These are phyloP conservation scores for Augochlora pura DNA, from an alignment of 1,140 invertebrate genomes.

Conservation along the genomic window DNA sequence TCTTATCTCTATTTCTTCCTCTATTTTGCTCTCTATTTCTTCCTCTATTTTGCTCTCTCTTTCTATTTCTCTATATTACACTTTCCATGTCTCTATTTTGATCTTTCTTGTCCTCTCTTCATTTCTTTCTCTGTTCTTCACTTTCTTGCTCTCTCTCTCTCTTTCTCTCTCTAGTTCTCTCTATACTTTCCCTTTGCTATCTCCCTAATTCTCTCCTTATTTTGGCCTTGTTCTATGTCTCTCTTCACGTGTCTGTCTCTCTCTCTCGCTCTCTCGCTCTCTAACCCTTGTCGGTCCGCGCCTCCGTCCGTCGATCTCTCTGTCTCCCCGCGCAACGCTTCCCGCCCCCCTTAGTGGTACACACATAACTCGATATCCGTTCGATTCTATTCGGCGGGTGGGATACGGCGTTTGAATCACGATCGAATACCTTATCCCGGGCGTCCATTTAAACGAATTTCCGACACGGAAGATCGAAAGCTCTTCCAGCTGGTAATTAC, in stretches of 20 bases:
- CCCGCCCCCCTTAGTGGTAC: not conserved
- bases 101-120: too few relatives aligned
- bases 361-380: slow-evolving; percentile 41
- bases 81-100: too few relatives aligned
- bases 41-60: too few relatives aligned
- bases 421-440: slow-evolving; percentile 25
- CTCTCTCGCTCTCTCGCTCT: not conserved
- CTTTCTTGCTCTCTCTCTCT: too few relatives aligned
- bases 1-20: too few relatives aligned
- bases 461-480: slow-evolving; percentile 10
- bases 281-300: not conserved
- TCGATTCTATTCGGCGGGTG: not conserved
- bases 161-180: too few relatives aligned
- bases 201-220: too few relatives aligned
- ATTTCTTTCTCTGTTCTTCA: too few relatives aligned
- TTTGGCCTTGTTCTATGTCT: too few relatives aligned
- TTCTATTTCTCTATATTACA: too few relatives aligned
- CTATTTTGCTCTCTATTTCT: too few relatives aligned
- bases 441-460: slow-evolving; percentile 4
- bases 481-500: slow-evolving; percentile 21
- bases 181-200: too few relatives aligned
- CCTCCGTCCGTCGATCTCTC: not conserved
- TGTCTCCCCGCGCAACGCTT: slow-evolving; percentile 1
- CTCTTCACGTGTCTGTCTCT: not conserved
- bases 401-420: slow-evolving; percentile 15